Evolutionary conservation across 1,140 invertebrate species (phyloP).

Genomic region (Cherax destructor): DNA sequence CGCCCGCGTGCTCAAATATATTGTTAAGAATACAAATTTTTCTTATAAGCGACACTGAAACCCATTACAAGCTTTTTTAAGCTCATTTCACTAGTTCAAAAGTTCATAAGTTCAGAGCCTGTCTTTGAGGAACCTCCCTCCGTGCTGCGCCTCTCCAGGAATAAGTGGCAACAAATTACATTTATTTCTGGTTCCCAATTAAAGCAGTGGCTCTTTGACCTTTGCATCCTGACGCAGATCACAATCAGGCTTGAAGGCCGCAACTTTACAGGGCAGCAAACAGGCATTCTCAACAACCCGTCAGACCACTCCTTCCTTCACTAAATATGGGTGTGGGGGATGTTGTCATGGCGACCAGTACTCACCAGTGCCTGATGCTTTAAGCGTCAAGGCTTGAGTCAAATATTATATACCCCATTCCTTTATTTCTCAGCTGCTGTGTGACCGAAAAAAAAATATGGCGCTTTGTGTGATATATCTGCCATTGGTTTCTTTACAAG

Average conservation of each 20-base stretch:
- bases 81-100: too few species aligned
- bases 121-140: neutral
- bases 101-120: neutral
- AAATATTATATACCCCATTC: too few species aligned
- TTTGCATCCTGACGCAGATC: neutral
- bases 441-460: too few species aligned
- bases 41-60: too few species aligned
- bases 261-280: neutral
- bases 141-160: neutral
- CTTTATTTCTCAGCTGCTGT: neutral
- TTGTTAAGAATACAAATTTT: too few species aligned
- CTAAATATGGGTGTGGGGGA: conserved; percentile 7
- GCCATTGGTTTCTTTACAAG: too few species aligned
- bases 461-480: too few species aligned
- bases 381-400: too few species aligned
- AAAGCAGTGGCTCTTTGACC: conserved; percentile 1
- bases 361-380: neutral
- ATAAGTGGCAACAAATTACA: conserved; percentile 1
- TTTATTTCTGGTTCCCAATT: conserved; percentile 8
- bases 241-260: neutral
- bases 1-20: too few species aligned
- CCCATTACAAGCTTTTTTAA: too few species aligned
- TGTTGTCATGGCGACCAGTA: neutral
- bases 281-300: neutral
- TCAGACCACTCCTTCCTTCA: neutral